Evolutionary conservation across 1,140 invertebrate species (phyloP), one percentile per base, ranked within the genome.

Genomic region (Camponotus floridanus): DNA sequence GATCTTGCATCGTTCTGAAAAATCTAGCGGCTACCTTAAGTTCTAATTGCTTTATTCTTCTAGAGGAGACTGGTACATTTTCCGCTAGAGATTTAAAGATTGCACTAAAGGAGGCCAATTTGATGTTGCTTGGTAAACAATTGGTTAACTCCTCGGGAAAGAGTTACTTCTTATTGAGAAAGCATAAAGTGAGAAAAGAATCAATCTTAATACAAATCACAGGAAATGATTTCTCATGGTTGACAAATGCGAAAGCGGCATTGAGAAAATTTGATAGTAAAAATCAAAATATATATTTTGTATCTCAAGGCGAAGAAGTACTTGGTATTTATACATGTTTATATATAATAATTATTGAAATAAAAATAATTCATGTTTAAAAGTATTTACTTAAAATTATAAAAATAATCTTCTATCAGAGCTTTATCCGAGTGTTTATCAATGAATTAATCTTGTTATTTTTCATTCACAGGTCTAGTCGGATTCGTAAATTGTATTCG

Each of bases 401-500:
- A 39, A 39, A 39, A 39, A 39, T 39, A 39, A 39, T 39, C 6
- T 2, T 39, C 6, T 39, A 0, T 39, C 36, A 1, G 36, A 39
- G 3, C 36, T 39, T 39, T 39, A 39, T 39, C 36, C 6, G 1
- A 3, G 36, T 39, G 36, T 39, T 6, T 39, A 6, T 39, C 3
- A 39, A 6, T 6, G 36, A 6, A 39, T 6, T 2, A 6, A 39
- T 39, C 1, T 39, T 26, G 26, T 39, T 39, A 39, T 18, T 76
- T 83, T 26, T 74, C 3, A 36, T 45, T 59, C 13, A 3, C 96
- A 93, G 98, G 99, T 78, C 95, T 98, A 36, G 94, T 99, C 65
- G 99, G 99, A 64, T 94, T 99, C 87, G 97, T 97, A 74, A 99
- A 98, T 89, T 99, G 99, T 93, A 95, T 99, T 57, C 97, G 97